Conservation (phyloP, 2,888 invertebrate species). For the Spisula subtruncata region DNA sequence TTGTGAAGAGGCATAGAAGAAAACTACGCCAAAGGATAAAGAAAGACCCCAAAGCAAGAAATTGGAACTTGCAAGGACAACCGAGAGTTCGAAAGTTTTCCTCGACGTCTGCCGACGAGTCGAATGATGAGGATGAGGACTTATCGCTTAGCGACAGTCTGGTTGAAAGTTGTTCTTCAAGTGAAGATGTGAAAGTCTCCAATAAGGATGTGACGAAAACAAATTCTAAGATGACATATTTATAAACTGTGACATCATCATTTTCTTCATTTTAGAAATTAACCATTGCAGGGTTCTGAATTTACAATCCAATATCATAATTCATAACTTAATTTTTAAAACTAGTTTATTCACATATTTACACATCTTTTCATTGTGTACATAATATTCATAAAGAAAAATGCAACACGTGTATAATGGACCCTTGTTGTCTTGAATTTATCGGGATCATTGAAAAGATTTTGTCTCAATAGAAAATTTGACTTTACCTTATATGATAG, state of each 20-base stretch:
- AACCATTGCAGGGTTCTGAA: neutral
- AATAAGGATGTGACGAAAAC: neutral
- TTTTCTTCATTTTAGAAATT: neutral
- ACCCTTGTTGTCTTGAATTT: neutral
- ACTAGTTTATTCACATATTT: neutral
- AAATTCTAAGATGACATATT: conserved; percentile 42
- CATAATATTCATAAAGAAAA: neutral
- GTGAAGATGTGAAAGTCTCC: neutral
- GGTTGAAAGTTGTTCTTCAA: conserved; percentile 74
- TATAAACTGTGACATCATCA: neutral
- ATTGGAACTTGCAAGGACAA: conserved; percentile 13
- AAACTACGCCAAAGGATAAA: conserved; percentile 56
- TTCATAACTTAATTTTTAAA: neutral
- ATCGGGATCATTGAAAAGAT: neutral
- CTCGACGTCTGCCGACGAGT: conserved; percentile 66
- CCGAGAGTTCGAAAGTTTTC: conserved; percentile 57
- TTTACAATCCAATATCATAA: neutral
- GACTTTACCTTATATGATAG: neutral
- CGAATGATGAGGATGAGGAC: conserved; percentile 56
- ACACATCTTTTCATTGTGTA: neutral
- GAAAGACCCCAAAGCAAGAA: conserved; percentile 46
- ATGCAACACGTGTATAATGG: neutral
- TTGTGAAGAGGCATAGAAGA: conserved; percentile 65
- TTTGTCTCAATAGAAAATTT: neutral
- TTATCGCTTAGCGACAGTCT: conserved; percentile 72